A percentile compares a stretch with the other conserved stretches of the same genome.
Conservation (phyloP, 2,888 invertebrate genomes). For the Thymelicus sylvestris region DNA sequence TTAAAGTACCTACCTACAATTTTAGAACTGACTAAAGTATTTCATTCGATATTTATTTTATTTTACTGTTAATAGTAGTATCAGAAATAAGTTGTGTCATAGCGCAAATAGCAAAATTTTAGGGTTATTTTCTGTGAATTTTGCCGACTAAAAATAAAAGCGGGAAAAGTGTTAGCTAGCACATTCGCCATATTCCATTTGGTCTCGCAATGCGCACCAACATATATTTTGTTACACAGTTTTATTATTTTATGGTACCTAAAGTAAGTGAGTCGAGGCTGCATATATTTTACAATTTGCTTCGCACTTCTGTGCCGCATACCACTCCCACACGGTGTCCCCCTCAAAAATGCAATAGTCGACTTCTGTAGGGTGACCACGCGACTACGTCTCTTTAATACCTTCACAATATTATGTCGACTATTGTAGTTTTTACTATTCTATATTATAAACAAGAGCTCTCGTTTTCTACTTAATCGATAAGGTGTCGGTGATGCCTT, state of each 20-base stretch:
- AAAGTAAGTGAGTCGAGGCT: background rate
- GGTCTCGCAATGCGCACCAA: background rate
- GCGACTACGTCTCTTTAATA: background rate
- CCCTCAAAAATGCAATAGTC: constrained; percentile 31
- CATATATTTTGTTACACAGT: background rate
- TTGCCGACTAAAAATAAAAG: background rate
- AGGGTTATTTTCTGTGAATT: no score
- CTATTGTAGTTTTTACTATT: no score
- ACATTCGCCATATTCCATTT: background rate
- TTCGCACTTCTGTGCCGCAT: constrained; percentile 4
- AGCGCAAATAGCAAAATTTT: no score
- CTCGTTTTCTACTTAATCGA: no score
- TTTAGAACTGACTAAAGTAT: no score
- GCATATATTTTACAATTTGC: constrained; percentile 27
- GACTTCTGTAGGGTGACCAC: constrained; percentile 9
- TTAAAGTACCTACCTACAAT: no score
- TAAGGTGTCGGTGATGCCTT: no score
- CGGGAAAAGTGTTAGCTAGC: background rate
- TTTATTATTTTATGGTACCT: constrained; percentile 6
- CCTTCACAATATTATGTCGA: no score
- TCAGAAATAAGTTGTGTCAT: no score
- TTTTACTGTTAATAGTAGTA: no score
- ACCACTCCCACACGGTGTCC: constrained; percentile 5
- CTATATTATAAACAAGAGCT: no score
- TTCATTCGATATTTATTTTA: no score